Conservation (phyloP, 2,113 vertebrate species). For the Labeo catla region DNA sequence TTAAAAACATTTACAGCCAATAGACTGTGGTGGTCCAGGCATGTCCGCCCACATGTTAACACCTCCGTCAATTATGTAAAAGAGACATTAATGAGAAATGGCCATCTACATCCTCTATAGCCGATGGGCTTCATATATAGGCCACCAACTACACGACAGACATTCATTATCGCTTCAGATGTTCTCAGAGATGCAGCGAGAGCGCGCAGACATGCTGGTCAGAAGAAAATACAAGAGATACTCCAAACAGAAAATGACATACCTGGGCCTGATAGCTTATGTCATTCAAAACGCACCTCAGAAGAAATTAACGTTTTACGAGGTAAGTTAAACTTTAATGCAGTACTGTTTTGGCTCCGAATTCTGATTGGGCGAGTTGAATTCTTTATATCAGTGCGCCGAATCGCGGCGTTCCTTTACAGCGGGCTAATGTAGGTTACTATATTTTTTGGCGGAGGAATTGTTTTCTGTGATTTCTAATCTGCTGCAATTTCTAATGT, state of each 20-base stretch:
- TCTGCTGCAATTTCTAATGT: not conserved
- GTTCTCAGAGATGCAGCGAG: not conserved
- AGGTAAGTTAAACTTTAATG: conserved; percentile 64
- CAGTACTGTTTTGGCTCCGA: not conserved
- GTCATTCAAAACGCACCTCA: conserved; percentile 72
- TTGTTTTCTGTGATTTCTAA: not conserved
- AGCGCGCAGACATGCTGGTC: not conserved
- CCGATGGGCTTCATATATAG: not conserved
- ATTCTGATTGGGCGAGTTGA: too few relatives aligned
- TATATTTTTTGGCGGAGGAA: not conserved
- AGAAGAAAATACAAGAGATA: conserved; percentile 74
- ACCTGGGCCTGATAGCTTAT: conserved; percentile 76
- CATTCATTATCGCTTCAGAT: not conserved
- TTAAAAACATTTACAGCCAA: not conserved
- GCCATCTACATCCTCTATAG: not conserved
- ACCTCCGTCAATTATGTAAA: conserved; percentile 33
- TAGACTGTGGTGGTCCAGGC: not conserved
- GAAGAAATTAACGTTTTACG: conserved; percentile 72
- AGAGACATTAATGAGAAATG: conserved; percentile 7
- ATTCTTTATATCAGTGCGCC: too few relatives aligned
- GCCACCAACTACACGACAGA: not conserved
- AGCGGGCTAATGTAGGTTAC: too few relatives aligned
- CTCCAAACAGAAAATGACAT: conserved; percentile 76
- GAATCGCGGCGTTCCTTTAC: not conserved
- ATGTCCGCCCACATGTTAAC: conserved; percentile 7